Percentiles rank a stretch among this genome's conserved stretches.
phyloP scores from a whole-genome alignment of 2,888 invertebrate genomes.

The Fissipunctia ypsillon region DNA sequence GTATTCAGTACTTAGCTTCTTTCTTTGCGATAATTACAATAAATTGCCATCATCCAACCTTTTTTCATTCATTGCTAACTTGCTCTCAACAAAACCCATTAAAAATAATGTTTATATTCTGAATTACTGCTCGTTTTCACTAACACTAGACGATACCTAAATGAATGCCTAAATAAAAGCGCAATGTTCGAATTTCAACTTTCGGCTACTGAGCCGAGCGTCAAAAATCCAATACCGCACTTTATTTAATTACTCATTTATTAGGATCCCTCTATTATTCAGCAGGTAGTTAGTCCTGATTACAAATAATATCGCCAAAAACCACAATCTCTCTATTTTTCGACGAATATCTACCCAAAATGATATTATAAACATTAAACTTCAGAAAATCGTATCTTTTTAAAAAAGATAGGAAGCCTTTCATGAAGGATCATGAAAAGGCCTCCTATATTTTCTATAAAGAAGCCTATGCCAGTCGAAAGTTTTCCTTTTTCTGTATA shows the following conservation, averaged over 20 bases:
- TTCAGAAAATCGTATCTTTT: constrained; percentile 24
- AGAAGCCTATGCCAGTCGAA: constrained; percentile 10
- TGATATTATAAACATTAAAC: constrained; percentile 8
- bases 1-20: neutral
- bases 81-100: too few species aligned
- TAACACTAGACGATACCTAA: too few species aligned
- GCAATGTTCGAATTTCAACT: too few species aligned
- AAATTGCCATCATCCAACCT: neutral
- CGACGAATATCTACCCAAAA: neutral
- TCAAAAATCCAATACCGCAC: too few species aligned
- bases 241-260: too few species aligned
- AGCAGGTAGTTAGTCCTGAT: neutral
- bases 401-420: too few species aligned
- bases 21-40: neutral
- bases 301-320: constrained; percentile 4
- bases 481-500: constrained; percentile 35
- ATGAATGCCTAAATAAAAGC: too few species aligned
- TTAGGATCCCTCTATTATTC: neutral
- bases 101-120: neutral
- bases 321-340: constrained; percentile 2
- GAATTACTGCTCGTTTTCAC: neutral
- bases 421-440: too few species aligned
- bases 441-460: constrained; percentile 22
- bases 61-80: too few species aligned
- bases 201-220: too few species aligned